Evolutionary conservation across 2,888 invertebrate species (phyloP).

Genomic region (Ornithoptera priamus): DNA sequence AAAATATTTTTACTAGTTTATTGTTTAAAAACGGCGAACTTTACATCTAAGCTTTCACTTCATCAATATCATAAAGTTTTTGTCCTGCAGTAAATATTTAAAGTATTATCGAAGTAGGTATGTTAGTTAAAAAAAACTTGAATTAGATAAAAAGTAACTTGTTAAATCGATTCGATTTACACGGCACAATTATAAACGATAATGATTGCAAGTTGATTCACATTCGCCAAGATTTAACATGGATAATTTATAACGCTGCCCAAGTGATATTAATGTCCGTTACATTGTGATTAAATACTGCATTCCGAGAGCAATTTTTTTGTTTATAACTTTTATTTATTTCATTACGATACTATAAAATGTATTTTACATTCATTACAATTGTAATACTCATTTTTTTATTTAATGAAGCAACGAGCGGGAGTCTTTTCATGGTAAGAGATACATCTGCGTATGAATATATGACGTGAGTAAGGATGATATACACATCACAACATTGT

Average conservation of each 20-base stretch:
- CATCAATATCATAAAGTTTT: too few relatives aligned
- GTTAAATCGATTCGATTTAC: constrained; percentile 27
- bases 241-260: constrained; percentile 10
- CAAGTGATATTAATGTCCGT: constrained; percentile 12
- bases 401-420: too few relatives aligned
- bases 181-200: constrained; percentile 5
- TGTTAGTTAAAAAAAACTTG: not conserved
- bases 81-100: too few relatives aligned
- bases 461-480: too few relatives aligned
- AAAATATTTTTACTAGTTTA: too few relatives aligned
- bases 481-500: too few relatives aligned
- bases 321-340: not conserved
- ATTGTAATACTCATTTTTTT: too few relatives aligned
- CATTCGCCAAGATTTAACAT: constrained; percentile 3
- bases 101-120: too few relatives aligned
- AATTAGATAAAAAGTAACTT: not conserved
- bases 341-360: not conserved
- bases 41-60: too few relatives aligned
- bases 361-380: not conserved
- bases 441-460: too few relatives aligned
- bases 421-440: too few relatives aligned
- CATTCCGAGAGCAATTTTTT: not conserved
- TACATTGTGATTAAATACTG: constrained; percentile 1
- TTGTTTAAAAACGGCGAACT: too few relatives aligned
- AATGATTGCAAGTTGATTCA: constrained; percentile 11